These are phyloP conservation scores for Athalia circularis DNA, from an alignment of 2,888 invertebrate species.

Conservation along the genomic window DNA sequence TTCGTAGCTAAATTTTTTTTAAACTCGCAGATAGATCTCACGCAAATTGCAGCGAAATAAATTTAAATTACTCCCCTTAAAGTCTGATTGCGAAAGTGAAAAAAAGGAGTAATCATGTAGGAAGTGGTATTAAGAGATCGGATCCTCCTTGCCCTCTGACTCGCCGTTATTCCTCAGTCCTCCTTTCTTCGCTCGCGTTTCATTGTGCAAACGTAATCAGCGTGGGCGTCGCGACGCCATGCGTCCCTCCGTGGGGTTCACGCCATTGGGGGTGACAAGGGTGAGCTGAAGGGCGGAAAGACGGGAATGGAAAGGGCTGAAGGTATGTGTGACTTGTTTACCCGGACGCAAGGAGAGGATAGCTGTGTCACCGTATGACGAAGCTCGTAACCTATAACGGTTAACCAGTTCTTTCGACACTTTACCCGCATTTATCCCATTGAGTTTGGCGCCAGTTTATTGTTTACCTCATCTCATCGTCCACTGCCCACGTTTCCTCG, in stretches of 20 bases:
- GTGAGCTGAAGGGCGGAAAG: background rate
- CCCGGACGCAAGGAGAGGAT: constrained; percentile 25
- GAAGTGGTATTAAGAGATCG: constrained; percentile 21
- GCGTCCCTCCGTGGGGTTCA: constrained; percentile 22
- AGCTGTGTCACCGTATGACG: constrained; percentile 37
- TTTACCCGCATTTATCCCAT: background rate
- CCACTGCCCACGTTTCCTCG: background rate
- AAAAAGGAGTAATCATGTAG: constrained; percentile 1
- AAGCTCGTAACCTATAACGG: background rate
- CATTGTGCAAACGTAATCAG: constrained; percentile 45
- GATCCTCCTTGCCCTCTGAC: background rate
- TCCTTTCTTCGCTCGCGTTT: constrained; percentile 24
- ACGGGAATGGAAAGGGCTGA: background rate
- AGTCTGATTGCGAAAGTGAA: background rate
- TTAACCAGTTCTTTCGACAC: background rate
- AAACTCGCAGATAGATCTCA: background rate
- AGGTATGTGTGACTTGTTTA: constrained; percentile 32
- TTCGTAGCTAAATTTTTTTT: background rate
- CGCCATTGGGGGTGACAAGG: constrained; percentile 27
- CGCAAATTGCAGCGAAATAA: background rate
- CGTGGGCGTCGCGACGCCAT: constrained; percentile 41
- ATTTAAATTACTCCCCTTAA: constrained; percentile 6
- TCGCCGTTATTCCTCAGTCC: background rate
- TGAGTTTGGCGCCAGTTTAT: constrained; percentile 25
- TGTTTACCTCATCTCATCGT: background rate